Base-by-base conservation (phyloP, 2,888 invertebrate genomes). In the Sarcophaga subvicina region DNA sequence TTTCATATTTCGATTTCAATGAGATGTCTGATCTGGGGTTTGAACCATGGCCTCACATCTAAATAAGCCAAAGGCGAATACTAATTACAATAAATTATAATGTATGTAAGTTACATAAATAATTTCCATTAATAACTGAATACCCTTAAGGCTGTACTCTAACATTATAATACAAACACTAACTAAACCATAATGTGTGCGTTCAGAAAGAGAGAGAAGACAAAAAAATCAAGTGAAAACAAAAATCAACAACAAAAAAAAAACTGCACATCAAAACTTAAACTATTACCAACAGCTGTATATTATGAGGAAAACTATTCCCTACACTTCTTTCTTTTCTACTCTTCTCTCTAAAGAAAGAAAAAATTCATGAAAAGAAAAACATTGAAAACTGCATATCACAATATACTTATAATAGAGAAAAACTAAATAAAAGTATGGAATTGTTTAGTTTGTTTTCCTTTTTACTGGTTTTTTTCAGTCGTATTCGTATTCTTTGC, bases 211-310 rank as follows among this genome's bases (percentile, higher is more conserved):
- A 54, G 22, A 3, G 14, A 54, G 17, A 12, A 14, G 14, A 54
- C 14, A 54, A 17, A 17, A 14, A 67, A 27, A 27, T 5, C 27
- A 85, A 70, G 75, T 63, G 75, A 77, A 77, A 37, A 37, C 37
- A 37, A 37, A 37, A 37, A 37, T 37, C 37, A 37, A 37, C 37
- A 37, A 37, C n/a, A n/a, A 49, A 12, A 12, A 67, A 47, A 59
- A 37, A 85, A 70, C 75, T 63, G 75, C 77, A 77, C 76, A 86
- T 80, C 77, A 80, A 80, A 83, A 83, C 77, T 86, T 78, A 78
- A 83, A 79, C 83, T 81, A 84, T 81, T 83, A 77, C 78, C 49
- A 83, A 84, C 83, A 87, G 83, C 70, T 84, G 80, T 80, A 73
- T 62, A 70, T 20, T 66, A 75, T 5, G 25, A 73, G 20, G 22